Conservation (phyloP, 1,140 invertebrate genomes). For the Pachypeltis micranthus region DNA sequence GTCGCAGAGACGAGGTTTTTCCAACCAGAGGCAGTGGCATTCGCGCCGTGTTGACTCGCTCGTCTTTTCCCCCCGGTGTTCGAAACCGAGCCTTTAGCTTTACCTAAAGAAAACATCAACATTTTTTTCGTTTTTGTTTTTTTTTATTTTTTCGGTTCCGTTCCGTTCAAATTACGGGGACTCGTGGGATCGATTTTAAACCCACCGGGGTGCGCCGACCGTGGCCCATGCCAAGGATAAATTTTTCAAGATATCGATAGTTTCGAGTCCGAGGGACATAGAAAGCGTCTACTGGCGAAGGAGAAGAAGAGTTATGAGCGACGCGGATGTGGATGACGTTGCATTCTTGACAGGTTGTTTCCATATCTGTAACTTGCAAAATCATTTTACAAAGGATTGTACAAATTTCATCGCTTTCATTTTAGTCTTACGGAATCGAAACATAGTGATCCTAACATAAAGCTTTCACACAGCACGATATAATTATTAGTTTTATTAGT, state of each 20-base stretch:
- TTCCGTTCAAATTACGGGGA: not conserved
- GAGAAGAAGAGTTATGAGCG: conserved; percentile 46
- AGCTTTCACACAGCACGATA: too few species aligned
- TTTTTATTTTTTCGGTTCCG: too few species aligned
- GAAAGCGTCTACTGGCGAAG: conserved; percentile 40
- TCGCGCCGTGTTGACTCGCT: not conserved
- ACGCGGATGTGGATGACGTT: conserved; percentile 84
- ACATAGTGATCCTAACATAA: too few species aligned
- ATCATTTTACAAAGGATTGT: too few species aligned
- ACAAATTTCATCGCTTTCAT: too few species aligned
- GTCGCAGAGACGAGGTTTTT: not conserved
- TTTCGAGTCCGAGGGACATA: conserved; percentile 37
- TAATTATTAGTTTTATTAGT: too few species aligned
- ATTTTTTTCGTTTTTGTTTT: too few species aligned
- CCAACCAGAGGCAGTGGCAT: not conserved
- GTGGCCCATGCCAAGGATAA: conserved; percentile 31
- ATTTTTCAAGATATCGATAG: conserved; percentile 41
- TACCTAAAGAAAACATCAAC: too few species aligned
- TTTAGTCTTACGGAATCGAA: too few species aligned
- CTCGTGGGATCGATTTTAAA: not conserved
- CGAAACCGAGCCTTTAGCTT: too few species aligned
- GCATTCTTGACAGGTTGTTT: conserved; percentile 72
- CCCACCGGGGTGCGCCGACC: conserved; percentile 7
- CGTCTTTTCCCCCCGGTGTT: not conserved
- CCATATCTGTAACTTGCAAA: too few species aligned